Percentiles rank a stretch among this genome's conserved stretches.
These are phyloP conservation scores for Chaetodon trifascialis DNA, from an alignment of 2,113 vertebrate species.

Conservation along the genomic window DNA sequence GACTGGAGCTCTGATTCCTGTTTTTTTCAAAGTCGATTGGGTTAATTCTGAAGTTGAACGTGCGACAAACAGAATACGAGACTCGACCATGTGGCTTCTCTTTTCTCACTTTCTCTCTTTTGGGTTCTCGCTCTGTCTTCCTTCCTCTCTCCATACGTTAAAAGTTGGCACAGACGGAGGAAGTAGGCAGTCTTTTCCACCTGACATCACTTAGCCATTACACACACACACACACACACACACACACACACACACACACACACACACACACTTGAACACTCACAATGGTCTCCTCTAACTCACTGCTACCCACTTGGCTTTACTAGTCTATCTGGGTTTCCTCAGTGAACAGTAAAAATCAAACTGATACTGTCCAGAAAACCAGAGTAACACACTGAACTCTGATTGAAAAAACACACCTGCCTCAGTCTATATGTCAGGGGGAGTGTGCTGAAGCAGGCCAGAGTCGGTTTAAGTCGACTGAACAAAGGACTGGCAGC, in stretches of 20 bases:
- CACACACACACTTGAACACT: not conserved
- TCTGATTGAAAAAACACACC: constrained; percentile 50
- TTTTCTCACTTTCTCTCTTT: constrained; percentile 21
- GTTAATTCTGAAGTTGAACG: constrained; percentile 8
- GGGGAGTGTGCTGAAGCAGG: constrained; percentile 29
- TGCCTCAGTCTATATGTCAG: constrained; percentile 40
- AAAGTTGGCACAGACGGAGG: constrained; percentile 65
- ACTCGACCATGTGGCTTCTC: constrained; percentile 45
- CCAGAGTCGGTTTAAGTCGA: constrained; percentile 43
- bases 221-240: not conserved
- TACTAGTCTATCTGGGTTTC: constrained; percentile 49
- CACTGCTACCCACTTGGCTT: constrained; percentile 22
- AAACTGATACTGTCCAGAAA: constrained; percentile 59
- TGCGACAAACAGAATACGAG: constrained; percentile 17
- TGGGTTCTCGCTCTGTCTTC: constrained; percentile 42
- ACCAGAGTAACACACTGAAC: not conserved
- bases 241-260: not conserved
- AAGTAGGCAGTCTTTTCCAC: constrained; percentile 79
- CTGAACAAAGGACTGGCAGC: constrained; percentile 43
- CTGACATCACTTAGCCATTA: constrained; percentile 72
- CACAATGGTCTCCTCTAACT: constrained; percentile 22
- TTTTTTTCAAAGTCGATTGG: not conserved
- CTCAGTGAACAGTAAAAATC: constrained; percentile 45
- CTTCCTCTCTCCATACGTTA: constrained; percentile 63
- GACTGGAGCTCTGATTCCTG: not conserved